phyloP scores from a whole-genome alignment of 92 coral and sea anemone species.

The Galaxea fascicularis region DNA sequence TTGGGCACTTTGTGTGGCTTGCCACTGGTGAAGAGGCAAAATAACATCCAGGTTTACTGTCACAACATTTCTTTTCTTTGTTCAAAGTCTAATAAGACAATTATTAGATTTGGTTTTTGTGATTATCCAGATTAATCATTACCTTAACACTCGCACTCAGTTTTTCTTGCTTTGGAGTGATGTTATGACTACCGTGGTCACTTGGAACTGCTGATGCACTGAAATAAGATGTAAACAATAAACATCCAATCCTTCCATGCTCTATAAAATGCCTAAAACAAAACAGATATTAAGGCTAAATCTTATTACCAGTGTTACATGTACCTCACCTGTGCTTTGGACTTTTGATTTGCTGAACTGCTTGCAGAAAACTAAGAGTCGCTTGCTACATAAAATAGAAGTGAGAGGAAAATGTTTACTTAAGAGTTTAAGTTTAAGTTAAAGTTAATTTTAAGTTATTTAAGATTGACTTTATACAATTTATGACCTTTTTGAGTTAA shows the following conservation, averaged over 20 bases:
- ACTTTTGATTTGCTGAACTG: slow-evolving; percentile 75
- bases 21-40: no score
- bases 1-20: no score
- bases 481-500: no score
- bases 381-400: slow-evolving; percentile 26
- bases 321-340: slow-evolving; percentile 48
- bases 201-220: slow-evolving; percentile 2
- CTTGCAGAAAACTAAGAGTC: slow-evolving; percentile 70
- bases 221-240: not conserved
- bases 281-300: not conserved
- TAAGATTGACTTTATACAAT: no score
- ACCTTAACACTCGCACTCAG: slow-evolving; percentile 33
- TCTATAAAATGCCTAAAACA: not conserved
- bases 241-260: not conserved
- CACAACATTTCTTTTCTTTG: no score
- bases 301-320: not conserved
- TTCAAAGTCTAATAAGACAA: no score
- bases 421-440: no score
- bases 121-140: no score
- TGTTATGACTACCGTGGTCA: slow-evolving; percentile 42
- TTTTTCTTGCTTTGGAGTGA: slow-evolving; percentile 45
- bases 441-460: no score
- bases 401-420: not conserved
- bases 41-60: no score
- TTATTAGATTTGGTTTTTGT: no score